Percentiles rank a stretch among this genome's conserved stretches.
These are phyloP conservation scores for Sphenopsis melanotis DNA, from an alignment of 2,797 vertebrate species.

Conservation along the genomic window DNA sequence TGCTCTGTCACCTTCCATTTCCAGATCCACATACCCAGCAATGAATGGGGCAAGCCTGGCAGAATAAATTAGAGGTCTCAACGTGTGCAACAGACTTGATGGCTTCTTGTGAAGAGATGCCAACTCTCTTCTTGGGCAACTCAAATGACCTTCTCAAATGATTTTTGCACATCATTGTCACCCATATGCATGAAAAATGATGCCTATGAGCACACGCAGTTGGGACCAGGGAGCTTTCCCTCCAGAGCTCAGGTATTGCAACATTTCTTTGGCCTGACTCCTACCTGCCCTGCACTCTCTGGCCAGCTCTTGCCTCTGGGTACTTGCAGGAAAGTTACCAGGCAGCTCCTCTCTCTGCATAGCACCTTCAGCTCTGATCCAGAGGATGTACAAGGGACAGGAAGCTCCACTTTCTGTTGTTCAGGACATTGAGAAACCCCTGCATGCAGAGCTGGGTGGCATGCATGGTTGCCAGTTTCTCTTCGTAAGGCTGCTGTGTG, in stretches of 20 bases:
- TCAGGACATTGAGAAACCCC: neutral
- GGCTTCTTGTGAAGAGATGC: neutral
- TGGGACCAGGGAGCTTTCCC: neutral
- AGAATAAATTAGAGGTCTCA: neutral
- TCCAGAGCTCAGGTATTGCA: neutral
- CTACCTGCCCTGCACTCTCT: neutral
- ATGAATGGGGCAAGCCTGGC: neutral
- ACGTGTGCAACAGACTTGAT: rapidly evolving
- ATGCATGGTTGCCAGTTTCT: neutral
- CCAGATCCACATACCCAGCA: neutral
- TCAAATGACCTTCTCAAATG: neutral
- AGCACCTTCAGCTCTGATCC: neutral
- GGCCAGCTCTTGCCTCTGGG: neutral
- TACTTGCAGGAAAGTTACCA: neutral
- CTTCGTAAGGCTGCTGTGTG: neutral
- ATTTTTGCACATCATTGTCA: neutral
- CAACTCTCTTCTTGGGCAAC: neutral
- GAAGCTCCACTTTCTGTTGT: neutral
- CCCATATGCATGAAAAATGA: neutral
- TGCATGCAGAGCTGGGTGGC: neutral
- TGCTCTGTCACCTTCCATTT: neutral
- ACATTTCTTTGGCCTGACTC: neutral
- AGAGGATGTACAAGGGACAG: neutral
- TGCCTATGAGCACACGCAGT: rapidly evolving
- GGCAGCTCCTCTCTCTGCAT: neutral